Percentiles rank a stretch among this genome's conserved stretches.
phyloP scores from a whole-genome alignment of 2,888 invertebrate genomes.

The Sphinx pinastri region DNA sequence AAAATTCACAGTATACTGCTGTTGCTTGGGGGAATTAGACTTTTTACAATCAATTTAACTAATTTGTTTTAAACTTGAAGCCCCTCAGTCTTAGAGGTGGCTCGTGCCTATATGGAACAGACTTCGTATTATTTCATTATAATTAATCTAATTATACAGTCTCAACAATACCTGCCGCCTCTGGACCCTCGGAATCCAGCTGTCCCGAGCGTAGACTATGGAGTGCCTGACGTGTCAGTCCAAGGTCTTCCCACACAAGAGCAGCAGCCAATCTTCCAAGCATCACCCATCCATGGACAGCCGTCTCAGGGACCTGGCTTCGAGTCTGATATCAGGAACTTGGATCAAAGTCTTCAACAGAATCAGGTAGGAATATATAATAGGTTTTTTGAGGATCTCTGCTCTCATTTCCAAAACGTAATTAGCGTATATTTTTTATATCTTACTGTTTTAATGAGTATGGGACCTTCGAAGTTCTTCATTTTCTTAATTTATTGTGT shows the following conservation, averaged over 20 bases:
- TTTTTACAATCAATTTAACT: too few relatives aligned
- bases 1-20: too few relatives aligned
- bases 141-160: slow-evolving; percentile 34
- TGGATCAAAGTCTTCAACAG: slow-evolving; percentile 63
- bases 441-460: too few relatives aligned
- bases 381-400: too few relatives aligned
- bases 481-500: too few relatives aligned
- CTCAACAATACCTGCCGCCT: slow-evolving; percentile 63
- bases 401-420: too few relatives aligned
- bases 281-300: slow-evolving; percentile 71
- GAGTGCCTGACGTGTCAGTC: slow-evolving; percentile 67
- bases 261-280: slow-evolving; percentile 67
- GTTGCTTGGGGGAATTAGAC: too few relatives aligned
- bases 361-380: slow-evolving; percentile 53
- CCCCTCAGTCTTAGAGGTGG: too few relatives aligned
- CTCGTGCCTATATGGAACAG: too few relatives aligned
- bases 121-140: not conserved
- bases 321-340: slow-evolving; percentile 60
- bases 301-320: slow-evolving; percentile 67
- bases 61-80: too few relatives aligned
- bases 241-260: slow-evolving; percentile 71
- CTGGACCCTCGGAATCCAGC: slow-evolving; percentile 60
- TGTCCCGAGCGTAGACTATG: slow-evolving; percentile 46
- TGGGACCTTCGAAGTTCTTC: too few relatives aligned
- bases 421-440: too few relatives aligned